These are phyloP conservation scores for Sarcophaga bullata DNA, from an alignment of 1,140 invertebrate species.

Conservation along the genomic window DNA sequence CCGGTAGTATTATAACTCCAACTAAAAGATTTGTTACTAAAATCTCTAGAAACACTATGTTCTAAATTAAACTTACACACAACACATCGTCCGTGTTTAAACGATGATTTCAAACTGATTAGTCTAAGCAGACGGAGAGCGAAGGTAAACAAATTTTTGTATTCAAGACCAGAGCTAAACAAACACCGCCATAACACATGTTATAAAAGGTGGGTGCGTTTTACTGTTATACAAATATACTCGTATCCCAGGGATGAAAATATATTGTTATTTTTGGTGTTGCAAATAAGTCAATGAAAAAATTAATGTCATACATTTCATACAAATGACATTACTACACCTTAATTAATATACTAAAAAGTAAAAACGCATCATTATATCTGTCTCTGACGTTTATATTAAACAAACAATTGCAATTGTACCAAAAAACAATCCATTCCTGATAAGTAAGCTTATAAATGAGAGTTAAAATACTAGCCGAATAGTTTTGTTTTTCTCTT, in stretches of 20 bases:
- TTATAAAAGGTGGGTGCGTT: conserved; percentile 16
- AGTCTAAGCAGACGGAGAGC: neutral
- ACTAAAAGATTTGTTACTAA: neutral
- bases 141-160: neutral
- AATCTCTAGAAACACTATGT: neutral
- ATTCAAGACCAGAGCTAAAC: neutral
- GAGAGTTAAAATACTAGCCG: too few species aligned
- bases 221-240: neutral
- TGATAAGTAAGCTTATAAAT: too few species aligned
- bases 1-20: neutral
- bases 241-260: neutral
- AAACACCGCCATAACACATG: conserved; percentile 8
- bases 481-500: too few species aligned
- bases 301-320: too few species aligned
- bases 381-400: too few species aligned
- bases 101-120: conserved; percentile 3
- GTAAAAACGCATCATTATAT: too few species aligned
- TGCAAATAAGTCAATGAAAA: too few species aligned
- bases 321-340: too few species aligned
- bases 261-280: neutral
- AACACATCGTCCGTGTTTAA: conserved; percentile 1
- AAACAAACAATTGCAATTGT: too few species aligned
- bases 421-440: too few species aligned
- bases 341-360: too few species aligned
- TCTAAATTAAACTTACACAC: neutral